phyloP scores from a whole-genome alignment of 2,797 vertebrate genomes.

The Melanotaenia maccullochi region DNA sequence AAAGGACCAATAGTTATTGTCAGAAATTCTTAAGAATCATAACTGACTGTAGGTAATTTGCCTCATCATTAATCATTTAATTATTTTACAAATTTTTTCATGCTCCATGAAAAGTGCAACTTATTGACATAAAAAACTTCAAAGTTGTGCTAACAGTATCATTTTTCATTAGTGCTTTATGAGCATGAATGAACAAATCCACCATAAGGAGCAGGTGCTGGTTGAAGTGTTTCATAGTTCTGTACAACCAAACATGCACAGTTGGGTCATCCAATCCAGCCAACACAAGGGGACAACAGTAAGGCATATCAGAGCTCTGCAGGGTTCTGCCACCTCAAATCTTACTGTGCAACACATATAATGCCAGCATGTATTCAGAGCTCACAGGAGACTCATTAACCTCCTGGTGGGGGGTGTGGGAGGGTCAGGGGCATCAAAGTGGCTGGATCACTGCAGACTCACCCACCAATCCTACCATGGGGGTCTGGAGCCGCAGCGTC shows the following conservation, averaged over 20 bases:
- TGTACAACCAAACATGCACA: conserved; percentile 36
- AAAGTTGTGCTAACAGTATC: too few relatives aligned
- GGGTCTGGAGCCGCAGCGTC: conserved; percentile 83
- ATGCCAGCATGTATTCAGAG: conserved; percentile 64
- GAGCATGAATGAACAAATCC: neutral
- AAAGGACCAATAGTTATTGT: conserved; percentile 7
- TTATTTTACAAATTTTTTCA: too few relatives aligned
- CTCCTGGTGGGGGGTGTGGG: conserved; percentile 54
- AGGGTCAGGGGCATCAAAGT: conserved; percentile 81
- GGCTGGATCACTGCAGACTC: conserved; percentile 77
- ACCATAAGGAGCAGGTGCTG: conserved; percentile 21
- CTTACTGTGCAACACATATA: conserved; percentile 37
- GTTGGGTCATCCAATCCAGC: conserved; percentile 33
- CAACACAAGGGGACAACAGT: conserved; percentile 13
- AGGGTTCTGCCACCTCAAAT: conserved; percentile 34
- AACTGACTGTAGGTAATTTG: neutral
- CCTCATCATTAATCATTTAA: neutral
- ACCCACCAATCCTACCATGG: conserved; percentile 77
- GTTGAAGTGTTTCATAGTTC: conserved; percentile 34
- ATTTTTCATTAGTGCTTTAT: neutral
- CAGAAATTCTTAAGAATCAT: conserved; percentile 18
- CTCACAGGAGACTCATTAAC: conserved; percentile 80
- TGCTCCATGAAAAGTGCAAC: too few relatives aligned
- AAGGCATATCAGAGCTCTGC: conserved; percentile 25
- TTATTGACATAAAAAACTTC: too few relatives aligned